Evolutionary conservation across 2,888 invertebrate genomes (phyloP), one percentile per base, ranked within the genome.

Genomic region (Heliothis peltigera): DNA sequence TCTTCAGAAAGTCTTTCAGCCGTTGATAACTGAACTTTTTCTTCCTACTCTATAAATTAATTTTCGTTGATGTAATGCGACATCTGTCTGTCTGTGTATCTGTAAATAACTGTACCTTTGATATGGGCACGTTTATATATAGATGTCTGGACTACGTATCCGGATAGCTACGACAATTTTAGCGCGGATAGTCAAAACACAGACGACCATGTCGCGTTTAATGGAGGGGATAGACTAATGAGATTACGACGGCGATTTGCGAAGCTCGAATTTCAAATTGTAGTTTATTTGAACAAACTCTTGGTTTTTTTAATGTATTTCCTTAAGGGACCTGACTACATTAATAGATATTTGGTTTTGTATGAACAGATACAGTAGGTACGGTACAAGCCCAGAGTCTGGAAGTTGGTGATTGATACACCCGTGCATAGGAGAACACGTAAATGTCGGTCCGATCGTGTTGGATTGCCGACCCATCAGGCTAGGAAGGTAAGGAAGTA

Each of bases 31-130:
- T 12, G 54, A 51, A 1, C 18, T 21, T 7, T 43, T 39, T 15
- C 47, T 69, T 69, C 75, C 75, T 69, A 57, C 43, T 43, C 43
- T 48, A 74, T 75, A 54, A 75, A 69, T 71, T 51, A 69, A 71
- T 75, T 63, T 57, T 39, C 63, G 19, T 57, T 43, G 46, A 68
- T 71, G 19, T 28, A 75, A 57, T 32, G 49, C 21, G 70, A 70
- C 70, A 70, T 75, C 61, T 70, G 69, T 53, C 75, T 22, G 19
- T 56, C 32, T 46, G 46, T 52, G 22, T 62, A 49, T 63, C 17
- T n/a, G 35, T 57, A 69, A 75, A 71, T 70, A 70, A 62, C 48
- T 46, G 39, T 48, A 44, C 52, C 55, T 68, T 68, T 67, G 21
- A 67, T 22, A 42, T 60, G 17, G 7, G 48, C 44, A 56, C 47